A percentile compares a stretch with the other conserved stretches of the same genome.
Conservation (phyloP, 2,797 vertebrate species). For the Halcyon leucocephala region DNA sequence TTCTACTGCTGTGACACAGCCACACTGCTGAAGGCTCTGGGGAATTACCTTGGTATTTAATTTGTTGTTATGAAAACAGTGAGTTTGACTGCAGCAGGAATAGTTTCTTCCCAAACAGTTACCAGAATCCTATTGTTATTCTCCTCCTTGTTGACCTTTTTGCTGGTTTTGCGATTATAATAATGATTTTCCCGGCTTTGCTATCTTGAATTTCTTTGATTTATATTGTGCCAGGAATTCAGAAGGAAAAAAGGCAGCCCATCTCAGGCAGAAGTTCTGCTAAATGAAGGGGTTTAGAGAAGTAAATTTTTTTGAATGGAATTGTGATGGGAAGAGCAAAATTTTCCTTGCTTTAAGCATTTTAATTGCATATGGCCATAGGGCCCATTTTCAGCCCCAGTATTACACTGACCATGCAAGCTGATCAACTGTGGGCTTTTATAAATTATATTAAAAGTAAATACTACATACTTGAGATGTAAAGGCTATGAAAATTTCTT, state of each 20-base stretch:
- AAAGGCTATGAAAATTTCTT: neutral
- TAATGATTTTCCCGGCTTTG: slow-evolving; percentile 66
- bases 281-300: neutral
- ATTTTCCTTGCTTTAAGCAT: neutral
- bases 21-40: neutral
- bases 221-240: slow-evolving; percentile 53
- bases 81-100: slow-evolving; percentile 43
- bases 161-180: slow-evolving; percentile 55
- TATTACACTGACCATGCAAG: neutral
- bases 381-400: neutral
- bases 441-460: neutral
- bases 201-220: slow-evolving; percentile 61
- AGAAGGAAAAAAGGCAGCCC: slow-evolving; percentile 11
- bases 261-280: neutral
- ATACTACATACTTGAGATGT: neutral
- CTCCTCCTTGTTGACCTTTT: slow-evolving; percentile 64
- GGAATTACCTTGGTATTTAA: slow-evolving; percentile 59
- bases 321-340: neutral
- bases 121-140: slow-evolving; percentile 60
- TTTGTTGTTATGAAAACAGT: slow-evolving; percentile 61
- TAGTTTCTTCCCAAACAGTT: slow-evolving; percentile 66
- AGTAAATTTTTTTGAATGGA: neutral
- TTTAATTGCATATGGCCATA: neutral
- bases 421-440: neutral
- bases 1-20: neutral